phyloP scores from a whole-genome alignment of 2,113 vertebrate genomes.

The Trematomus loennbergii region DNA sequence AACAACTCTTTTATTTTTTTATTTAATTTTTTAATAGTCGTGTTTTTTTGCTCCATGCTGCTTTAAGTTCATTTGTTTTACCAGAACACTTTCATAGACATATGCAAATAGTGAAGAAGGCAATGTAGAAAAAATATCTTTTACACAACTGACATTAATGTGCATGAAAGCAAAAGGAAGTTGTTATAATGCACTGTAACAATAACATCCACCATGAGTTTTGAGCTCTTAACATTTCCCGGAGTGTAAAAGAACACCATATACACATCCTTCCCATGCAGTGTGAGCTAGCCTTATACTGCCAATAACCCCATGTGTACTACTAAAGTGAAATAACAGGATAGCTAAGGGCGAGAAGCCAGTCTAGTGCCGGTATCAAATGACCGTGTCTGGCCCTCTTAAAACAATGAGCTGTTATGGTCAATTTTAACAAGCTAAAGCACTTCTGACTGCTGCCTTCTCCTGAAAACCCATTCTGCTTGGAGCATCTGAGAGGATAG shows the following conservation, averaged over 20 bases:
- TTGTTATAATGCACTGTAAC: constrained; percentile 35
- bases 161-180: constrained; percentile 48
- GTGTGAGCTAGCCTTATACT: constrained; percentile 57
- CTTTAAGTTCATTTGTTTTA: constrained; percentile 32
- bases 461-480: constrained; percentile 50
- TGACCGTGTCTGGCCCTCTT: constrained; percentile 75
- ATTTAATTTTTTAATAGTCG: not conserved
- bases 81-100: constrained; percentile 20
- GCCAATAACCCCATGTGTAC: constrained; percentile 71
- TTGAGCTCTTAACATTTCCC: constrained; percentile 57
- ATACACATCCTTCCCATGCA: constrained; percentile 45
- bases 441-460: constrained; percentile 63
- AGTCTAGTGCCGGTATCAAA: constrained; percentile 71
- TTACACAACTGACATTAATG: constrained; percentile 17
- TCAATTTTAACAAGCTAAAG: constrained; percentile 75
- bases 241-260: constrained; percentile 34
- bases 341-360: constrained; percentile 68
- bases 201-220: constrained; percentile 45
- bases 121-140: constrained; percentile 2
- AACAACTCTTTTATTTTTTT: constrained; percentile 23
- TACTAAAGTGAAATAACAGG: constrained; percentile 76
- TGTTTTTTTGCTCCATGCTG: constrained; percentile 16
- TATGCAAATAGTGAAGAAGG: constrained; percentile 22
- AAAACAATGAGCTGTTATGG: constrained; percentile 83
- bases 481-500: constrained; percentile 26